phyloP scores from a whole-genome alignment of 1,140 invertebrate species.

The Aphis craccivora region DNA sequence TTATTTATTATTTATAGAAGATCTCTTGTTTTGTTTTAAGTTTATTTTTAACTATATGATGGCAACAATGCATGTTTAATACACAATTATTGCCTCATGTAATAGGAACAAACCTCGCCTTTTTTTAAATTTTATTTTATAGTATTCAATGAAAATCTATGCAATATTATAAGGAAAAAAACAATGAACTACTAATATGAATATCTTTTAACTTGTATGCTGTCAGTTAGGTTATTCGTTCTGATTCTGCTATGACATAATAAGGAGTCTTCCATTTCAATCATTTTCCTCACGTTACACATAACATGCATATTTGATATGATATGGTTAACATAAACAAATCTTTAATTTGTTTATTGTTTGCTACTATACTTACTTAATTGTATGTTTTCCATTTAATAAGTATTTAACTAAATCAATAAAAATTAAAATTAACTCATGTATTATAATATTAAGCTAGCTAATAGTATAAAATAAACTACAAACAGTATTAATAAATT shows the following conservation, averaged over 20 bases:
- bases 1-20: slow-evolving; percentile 43
- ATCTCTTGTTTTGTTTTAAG: slow-evolving; percentile 50
- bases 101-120: slow-evolving; percentile 54
- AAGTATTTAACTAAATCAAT: background rate
- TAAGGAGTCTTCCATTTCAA: background rate
- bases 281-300: background rate
- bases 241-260: background rate
- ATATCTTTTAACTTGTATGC: background rate
- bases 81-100: background rate
- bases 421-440: background rate
- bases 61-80: background rate
- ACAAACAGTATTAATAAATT: background rate
- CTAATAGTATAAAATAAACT: background rate
- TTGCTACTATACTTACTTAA: background rate
- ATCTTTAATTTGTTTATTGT: background rate
- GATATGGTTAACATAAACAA: background rate
- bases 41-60: slow-evolving; percentile 1
- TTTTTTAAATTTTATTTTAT: slow-evolving; percentile 45
- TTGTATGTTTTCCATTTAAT: background rate
- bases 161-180: slow-evolving; percentile 22
- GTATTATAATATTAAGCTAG: background rate
- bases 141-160: background rate
- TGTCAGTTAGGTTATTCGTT: background rate
- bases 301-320: background rate
- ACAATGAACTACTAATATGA: slow-evolving; percentile 22